Conservation (phyloP, 2,888 invertebrate genomes). For the Drosophila kokeensis region DNA sequence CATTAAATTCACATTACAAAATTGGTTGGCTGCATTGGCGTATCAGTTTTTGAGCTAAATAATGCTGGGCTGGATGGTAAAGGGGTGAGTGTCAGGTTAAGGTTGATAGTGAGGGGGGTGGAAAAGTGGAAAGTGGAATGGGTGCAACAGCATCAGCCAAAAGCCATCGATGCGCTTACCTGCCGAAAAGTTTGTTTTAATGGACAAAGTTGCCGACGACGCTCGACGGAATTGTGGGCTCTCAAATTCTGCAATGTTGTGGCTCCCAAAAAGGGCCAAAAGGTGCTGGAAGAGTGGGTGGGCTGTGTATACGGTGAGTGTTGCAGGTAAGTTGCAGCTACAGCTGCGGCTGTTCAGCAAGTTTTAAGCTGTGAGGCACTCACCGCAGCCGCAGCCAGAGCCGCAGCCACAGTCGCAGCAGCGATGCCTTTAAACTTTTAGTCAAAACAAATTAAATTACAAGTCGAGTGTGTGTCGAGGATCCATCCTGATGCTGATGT, state of each 20-base stretch:
- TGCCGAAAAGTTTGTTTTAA: constrained; percentile 76
- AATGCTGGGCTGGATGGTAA: constrained; percentile 22
- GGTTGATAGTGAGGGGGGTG: not conserved
- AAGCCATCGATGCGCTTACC: constrained; percentile 77
- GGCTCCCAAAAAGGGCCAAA: not conserved
- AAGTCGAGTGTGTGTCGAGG: constrained; percentile 50
- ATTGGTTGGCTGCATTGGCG: constrained; percentile 75
- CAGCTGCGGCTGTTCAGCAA: constrained; percentile 30
- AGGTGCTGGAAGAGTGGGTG: not conserved
- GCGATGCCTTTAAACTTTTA: constrained; percentile 50
- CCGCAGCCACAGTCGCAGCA: not conserved
- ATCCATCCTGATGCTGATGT: constrained; percentile 14
- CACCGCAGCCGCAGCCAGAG: constrained; percentile 3
- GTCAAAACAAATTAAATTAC: constrained; percentile 72
- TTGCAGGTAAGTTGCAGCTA: constrained; percentile 4
- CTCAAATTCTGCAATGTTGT: constrained; percentile 34
- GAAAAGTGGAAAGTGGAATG: not conserved
- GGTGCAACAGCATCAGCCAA: constrained; percentile 36
- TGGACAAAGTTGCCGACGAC: constrained; percentile 71
- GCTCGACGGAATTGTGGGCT: constrained; percentile 60
- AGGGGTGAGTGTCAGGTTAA: not conserved
- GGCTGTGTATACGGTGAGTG: not conserved
- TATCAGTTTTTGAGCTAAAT: constrained; percentile 72
- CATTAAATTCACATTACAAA: constrained; percentile 78
- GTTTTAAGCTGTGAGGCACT: constrained; percentile 42